Evolutionary conservation across 2,797 vertebrate genomes (phyloP), one percentile per base, ranked within the genome.

Genomic region (Decapterus maruadsi): DNA sequence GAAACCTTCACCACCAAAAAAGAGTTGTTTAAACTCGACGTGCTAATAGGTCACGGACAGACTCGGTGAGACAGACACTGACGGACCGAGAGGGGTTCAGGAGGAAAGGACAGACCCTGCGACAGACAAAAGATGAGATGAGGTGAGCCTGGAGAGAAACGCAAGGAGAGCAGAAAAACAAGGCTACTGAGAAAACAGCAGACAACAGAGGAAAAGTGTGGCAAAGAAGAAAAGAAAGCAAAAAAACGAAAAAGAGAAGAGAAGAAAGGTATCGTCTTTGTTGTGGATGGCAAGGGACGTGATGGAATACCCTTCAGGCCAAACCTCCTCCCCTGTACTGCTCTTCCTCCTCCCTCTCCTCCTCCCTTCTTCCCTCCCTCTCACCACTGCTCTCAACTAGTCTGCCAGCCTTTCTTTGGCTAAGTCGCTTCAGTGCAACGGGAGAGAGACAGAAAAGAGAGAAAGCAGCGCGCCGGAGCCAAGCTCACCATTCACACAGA

Each of bases 371-470:
- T 79, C 68, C 79, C 85, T 88, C 90, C 76, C 88, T 90, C 86
- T 83, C 82, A 53, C 83, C 19, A 10, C 95, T 92, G 91, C 94
- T 96, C 95, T 43, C 87, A 94, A 84, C 94, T 96, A 80, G 90
- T 94, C 96, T 83, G 95, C 95, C 91, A 93, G 96, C 88, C 88
- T 65, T 78, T 83, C 69, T 73, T 94, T 94, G 54, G 95, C 94
- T 6, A 85, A 93, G 26, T 95, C 92, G 89, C 95, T 94, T 81
- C 89, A 87, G 87, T 80, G 86, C 87, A 80, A 78, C 46, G 19
- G 3, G 26, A 78, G 82, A 78, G 77, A 84, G 78, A 70, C 10
- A 8, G 77, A 72, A 68, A 54, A 72, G 81, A 59, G 63, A 78
- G 79, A 77, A 75, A 77, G 70, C 74, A 20, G 78, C 81, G 75